These are phyloP conservation scores for Climacteris rufus DNA, from an alignment of 2,113 vertebrate genomes.

Conservation along the genomic window DNA sequence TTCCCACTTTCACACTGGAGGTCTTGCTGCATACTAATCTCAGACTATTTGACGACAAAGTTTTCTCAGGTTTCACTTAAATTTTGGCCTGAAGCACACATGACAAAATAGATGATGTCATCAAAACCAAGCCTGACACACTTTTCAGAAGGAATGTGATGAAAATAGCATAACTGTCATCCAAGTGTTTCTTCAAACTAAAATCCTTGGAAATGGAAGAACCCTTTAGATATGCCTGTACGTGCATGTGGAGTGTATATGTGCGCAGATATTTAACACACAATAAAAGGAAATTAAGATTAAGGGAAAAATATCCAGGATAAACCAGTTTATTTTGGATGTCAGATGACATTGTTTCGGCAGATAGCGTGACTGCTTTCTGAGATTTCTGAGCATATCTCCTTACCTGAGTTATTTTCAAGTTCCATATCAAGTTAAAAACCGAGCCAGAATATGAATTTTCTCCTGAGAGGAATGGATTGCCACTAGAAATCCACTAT, in stretches of 20 bases:
- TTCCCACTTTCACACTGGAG: background rate
- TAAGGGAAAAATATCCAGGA: background rate
- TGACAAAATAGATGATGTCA: background rate
- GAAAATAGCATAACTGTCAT: background rate
- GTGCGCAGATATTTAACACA: background rate
- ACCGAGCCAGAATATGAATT: background rate
- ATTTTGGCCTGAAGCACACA: background rate
- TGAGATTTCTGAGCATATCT: background rate
- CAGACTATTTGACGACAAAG: background rate
- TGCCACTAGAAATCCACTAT: background rate
- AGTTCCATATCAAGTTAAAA: background rate
- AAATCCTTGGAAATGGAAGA: background rate
- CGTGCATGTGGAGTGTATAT: no score
- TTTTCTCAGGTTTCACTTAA: background rate
- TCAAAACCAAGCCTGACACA: background rate
- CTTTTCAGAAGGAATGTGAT: background rate
- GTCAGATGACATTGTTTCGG: background rate
- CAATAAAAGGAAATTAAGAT: background rate
- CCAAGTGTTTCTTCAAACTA: background rate
- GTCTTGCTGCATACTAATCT: background rate
- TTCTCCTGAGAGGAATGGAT: background rate
- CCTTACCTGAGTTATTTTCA: background rate
- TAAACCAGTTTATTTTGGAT: background rate
- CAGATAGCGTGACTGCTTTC: background rate
- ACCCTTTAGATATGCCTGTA: background rate